Percentiles rank a stretch among this genome's conserved stretches.
phyloP scores from a whole-genome alignment of 2,888 invertebrate genomes.

The Cryptus armator region DNA sequence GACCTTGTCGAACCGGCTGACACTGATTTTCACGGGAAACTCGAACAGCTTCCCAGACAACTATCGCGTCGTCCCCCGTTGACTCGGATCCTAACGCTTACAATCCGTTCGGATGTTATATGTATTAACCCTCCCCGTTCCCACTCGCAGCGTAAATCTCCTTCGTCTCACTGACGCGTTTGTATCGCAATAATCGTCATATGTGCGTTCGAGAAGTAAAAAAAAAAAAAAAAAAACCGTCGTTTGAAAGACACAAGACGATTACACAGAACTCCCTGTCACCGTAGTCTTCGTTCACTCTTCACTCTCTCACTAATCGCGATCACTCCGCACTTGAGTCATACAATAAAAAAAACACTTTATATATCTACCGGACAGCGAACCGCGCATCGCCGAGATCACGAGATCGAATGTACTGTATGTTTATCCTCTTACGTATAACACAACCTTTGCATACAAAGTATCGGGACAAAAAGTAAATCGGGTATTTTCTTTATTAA shows the following conservation, averaged over 20 bases:
- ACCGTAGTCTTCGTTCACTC: constrained; percentile 3
- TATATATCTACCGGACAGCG: constrained; percentile 16
- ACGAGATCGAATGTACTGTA: not conserved
- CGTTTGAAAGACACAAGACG: not conserved
- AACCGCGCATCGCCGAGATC: constrained; percentile 25
- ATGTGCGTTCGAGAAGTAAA: not conserved
- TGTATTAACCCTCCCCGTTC: constrained; percentile 10
- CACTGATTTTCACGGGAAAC: constrained; percentile 78
- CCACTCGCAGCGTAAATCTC: constrained; percentile 17
- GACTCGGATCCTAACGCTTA: constrained; percentile 36
- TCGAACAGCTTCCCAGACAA: constrained; percentile 57
- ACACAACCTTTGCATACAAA: not conserved
- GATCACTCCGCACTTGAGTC: constrained; percentile 20
- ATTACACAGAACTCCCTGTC: constrained; percentile 3
- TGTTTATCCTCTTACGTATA: not conserved
- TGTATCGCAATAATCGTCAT: constrained; percentile 18
- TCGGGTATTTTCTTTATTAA: not conserved
- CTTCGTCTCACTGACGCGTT: constrained; percentile 3
- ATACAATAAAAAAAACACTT: constrained; percentile 8
- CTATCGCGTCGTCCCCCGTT: constrained; percentile 43
- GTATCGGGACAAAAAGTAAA: not conserved
- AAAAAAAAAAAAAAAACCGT: constrained; percentile 3
- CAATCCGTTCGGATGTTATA: constrained; percentile 20
- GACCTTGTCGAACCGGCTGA: constrained; percentile 79
- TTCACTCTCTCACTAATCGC: constrained; percentile 7